Conservation (phyloP, 2,113 vertebrate species). For the Crypturellus undulatus region DNA sequence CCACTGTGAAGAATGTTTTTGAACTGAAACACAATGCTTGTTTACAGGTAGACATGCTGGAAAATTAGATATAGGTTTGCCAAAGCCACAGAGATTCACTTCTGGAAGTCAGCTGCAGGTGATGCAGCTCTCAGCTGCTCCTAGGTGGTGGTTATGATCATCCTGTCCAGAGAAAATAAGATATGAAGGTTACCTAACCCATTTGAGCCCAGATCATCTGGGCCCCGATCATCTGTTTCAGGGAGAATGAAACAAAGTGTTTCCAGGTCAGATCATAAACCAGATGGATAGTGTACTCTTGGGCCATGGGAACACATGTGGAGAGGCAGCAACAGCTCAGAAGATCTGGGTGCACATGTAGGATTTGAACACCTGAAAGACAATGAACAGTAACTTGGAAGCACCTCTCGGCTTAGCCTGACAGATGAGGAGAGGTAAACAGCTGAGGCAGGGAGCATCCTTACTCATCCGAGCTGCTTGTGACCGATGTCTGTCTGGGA, state of each 20-base stretch:
- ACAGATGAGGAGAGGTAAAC: background rate
- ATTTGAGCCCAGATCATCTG: background rate
- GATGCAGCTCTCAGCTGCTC: background rate
- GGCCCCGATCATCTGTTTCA: background rate
- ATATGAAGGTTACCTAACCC: background rate
- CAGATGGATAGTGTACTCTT: background rate
- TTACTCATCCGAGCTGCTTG: background rate
- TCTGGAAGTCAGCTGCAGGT: background rate
- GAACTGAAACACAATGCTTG: conserved; percentile 26
- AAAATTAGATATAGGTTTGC: conserved; percentile 14
- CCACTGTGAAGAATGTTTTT: background rate
- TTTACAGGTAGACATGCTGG: background rate
- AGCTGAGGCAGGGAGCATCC: background rate
- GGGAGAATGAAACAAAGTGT: background rate
- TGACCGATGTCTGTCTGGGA: background rate
- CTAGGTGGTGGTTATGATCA: background rate
- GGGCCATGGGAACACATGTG: background rate
- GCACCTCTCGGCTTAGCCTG: background rate
- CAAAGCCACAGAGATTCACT: background rate
- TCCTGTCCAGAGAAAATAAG: background rate
- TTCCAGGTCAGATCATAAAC: background rate
- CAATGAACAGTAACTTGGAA: background rate
- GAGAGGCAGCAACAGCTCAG: background rate
- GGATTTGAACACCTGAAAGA: background rate
- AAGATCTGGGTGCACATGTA: background rate